phyloP scores from a whole-genome alignment of 2,113 vertebrate species.

The Protomyctophum bolini region DNA sequence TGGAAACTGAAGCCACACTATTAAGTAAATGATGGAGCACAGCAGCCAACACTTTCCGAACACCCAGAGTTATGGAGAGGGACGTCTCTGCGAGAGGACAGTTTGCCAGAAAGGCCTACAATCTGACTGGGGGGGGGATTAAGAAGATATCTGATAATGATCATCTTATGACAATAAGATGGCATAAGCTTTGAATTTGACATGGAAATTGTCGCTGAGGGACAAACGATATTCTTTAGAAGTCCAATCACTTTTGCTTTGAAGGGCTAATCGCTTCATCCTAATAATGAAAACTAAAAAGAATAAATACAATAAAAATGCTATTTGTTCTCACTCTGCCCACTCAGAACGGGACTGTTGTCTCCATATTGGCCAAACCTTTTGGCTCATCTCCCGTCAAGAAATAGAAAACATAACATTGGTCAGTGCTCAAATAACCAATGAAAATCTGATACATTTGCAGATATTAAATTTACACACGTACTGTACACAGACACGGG shows the following conservation, averaged over 20 bases:
- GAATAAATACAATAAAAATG: neutral
- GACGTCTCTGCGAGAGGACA: conserved; percentile 12
- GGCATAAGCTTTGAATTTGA: conserved; percentile 18
- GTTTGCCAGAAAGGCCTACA: conserved; percentile 27
- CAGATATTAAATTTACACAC: conserved; percentile 20
- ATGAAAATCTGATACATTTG: conserved; percentile 14
- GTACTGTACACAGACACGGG: conserved; percentile 9
- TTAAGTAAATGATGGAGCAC: conserved; percentile 67
- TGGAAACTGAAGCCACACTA: conserved; percentile 69
- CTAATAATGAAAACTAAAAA: neutral
- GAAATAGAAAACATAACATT: conserved; percentile 9
- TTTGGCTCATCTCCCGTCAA: conserved; percentile 9
- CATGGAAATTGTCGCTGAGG: neutral
- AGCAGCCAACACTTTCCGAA: conserved; percentile 65
- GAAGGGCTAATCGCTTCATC: neutral
- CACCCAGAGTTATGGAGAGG: conserved; percentile 39
- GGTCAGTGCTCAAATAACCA: conserved; percentile 24
- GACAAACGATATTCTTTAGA: neutral
- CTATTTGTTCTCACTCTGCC: no score
- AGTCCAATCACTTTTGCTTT: neutral
- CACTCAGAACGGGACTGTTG: neutral
- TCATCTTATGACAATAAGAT: conserved; percentile 6
- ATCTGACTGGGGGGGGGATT: conserved; percentile 33
- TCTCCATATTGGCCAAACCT: conserved; percentile 11
- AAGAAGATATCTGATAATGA: conserved; percentile 11